Conservation (phyloP, 2,888 invertebrate species). For the Sinopyrophorus schimmeli region DNA sequence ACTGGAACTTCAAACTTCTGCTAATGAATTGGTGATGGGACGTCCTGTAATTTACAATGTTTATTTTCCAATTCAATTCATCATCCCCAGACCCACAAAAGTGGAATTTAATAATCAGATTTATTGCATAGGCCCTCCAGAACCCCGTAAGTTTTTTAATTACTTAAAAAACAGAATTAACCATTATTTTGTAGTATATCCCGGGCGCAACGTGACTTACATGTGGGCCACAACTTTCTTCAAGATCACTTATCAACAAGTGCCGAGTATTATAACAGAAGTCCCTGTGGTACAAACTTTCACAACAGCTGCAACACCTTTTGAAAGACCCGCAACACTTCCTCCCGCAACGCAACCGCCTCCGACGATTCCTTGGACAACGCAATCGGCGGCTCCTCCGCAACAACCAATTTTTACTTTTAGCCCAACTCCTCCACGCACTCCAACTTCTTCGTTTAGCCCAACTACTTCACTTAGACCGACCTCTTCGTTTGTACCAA, state of each 20-base stretch:
- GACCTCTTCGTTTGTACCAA: too few relatives aligned
- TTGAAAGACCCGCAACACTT: not conserved
- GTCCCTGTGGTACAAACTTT: not conserved
- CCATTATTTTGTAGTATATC: constrained; percentile 14
- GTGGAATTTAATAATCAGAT: constrained; percentile 16
- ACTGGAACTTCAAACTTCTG: constrained; percentile 8
- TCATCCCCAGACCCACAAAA: constrained; percentile 21
- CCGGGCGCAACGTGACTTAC: constrained; percentile 18
- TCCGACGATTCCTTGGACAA: not conserved
- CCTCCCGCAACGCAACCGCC: not conserved
- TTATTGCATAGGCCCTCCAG: constrained; percentile 18
- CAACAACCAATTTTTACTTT: not conserved
- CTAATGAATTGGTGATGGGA: constrained; percentile 14
- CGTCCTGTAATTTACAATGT: constrained; percentile 7
- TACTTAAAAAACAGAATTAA: too few relatives aligned
- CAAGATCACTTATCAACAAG: not conserved
- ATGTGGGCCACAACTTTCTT: constrained; percentile 22
- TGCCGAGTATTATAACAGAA: not conserved
- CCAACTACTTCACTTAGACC: not conserved
- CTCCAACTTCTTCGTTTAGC: not conserved
- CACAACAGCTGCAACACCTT: not conserved
- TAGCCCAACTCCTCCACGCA: not conserved
- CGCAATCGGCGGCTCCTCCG: not conserved
- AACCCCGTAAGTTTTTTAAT: constrained; percentile 16
- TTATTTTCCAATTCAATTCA: constrained; percentile 20